Conservation (phyloP, 53 echinoderm and acorn worm genomes). For the Paracentrotus lividus region DNA sequence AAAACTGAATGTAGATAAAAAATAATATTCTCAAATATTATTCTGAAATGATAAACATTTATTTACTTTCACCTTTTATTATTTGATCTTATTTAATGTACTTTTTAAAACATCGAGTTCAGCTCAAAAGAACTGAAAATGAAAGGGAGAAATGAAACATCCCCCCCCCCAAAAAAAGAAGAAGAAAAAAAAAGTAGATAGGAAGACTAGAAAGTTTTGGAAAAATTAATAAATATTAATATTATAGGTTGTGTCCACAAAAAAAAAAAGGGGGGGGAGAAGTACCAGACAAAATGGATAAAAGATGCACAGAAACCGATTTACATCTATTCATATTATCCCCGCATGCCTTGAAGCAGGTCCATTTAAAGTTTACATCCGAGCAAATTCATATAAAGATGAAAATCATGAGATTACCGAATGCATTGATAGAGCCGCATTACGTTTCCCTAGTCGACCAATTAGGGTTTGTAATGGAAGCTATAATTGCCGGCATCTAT, state of each 20-base stretch:
- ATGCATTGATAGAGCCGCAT: not conserved
- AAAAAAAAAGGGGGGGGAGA: no score
- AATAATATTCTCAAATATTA: no score
- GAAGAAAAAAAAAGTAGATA: not conserved
- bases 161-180: no score
- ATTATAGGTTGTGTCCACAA: not conserved
- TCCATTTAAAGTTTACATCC: not conserved
- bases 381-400: not conserved
- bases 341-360: no score
- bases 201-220: not conserved
- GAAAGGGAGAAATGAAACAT: not conserved
- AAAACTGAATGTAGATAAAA: no score
- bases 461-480: not conserved
- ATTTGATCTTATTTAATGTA: no score
- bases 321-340: no score
- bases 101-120: no score
- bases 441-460: not conserved
- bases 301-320: no score
- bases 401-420: not conserved
- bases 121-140: not conserved
- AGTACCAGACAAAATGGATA: no score
- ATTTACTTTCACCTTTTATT: no score
- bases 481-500: conserved; percentile 5
- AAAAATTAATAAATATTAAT: not conserved
- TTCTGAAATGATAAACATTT: no score